A percentile compares a stretch with the other conserved stretches of the same genome.
phyloP scores from a whole-genome alignment of 64 coral and sea anemone genomes.

The Dendrophyllia cribrosa region DNA sequence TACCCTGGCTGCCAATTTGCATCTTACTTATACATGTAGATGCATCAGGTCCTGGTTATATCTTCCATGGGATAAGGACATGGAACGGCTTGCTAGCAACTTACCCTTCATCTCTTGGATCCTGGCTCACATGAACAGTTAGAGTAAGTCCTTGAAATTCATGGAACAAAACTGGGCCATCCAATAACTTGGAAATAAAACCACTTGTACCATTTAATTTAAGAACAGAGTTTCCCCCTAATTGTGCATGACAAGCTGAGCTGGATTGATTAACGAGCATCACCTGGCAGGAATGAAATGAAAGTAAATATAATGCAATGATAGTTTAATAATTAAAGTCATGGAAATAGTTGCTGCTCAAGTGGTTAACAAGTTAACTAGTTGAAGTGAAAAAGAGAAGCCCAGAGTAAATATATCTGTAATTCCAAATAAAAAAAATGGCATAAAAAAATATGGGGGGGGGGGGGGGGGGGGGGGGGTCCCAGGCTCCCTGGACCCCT shows the following conservation, averaged over 20 bases:
- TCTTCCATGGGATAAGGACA: no score
- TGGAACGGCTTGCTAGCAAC: no score
- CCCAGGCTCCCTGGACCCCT: no score
- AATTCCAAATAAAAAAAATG: no score
- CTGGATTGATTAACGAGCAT: background rate
- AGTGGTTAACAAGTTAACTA: no score
- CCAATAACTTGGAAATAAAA: slow-evolving; percentile 19
- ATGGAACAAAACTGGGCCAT: background rate
- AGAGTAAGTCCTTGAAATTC: slow-evolving; percentile 14
- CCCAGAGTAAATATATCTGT: no score
- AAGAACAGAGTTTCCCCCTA: background rate
- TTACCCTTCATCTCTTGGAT: background rate
- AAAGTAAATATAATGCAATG: no score
- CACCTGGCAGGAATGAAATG: background rate
- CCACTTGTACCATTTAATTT: slow-evolving; percentile 27
- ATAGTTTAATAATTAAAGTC: no score
- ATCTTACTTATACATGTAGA: background rate
- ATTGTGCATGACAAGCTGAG: background rate
- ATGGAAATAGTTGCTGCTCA: no score
- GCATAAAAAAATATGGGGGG: no score
- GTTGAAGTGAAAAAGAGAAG: no score
- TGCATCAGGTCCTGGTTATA: background rate
- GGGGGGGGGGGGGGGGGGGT: no score
- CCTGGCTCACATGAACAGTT: slow-evolving; percentile 6
- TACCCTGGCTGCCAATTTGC: background rate